phyloP scores from a whole-genome alignment of 2,797 vertebrate genomes.

The Lemur catta region DNA sequence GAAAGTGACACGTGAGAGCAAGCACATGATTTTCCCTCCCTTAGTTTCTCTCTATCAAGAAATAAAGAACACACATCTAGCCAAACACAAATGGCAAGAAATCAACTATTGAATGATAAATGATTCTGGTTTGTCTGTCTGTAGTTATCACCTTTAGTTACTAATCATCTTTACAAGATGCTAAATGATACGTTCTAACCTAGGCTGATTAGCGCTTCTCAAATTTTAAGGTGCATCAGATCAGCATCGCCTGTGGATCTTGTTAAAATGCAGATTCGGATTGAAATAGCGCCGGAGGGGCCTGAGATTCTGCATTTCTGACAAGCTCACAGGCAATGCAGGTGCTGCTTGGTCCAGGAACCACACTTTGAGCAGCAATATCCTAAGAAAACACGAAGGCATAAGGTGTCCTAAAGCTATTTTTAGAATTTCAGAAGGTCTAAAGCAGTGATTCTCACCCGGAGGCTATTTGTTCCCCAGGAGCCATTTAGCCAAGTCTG shows the following conservation, averaged over 20 bases:
- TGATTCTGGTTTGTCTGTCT: not conserved
- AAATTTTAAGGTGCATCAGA: not conserved
- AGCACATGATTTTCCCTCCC: not conserved
- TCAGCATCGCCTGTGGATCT: not conserved
- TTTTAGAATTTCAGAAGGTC: conserved; percentile 18
- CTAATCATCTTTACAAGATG: not conserved
- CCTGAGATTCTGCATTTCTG: not conserved
- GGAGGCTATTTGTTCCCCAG: not conserved
- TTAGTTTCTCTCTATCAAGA: not conserved
- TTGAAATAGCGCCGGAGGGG: not conserved
- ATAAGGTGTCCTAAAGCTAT: not conserved
- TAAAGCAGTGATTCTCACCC: not conserved
- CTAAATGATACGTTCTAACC: not conserved
- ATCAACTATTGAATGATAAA: not conserved
- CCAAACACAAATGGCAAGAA: not conserved
- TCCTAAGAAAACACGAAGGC: not conserved
- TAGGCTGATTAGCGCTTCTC: not conserved
- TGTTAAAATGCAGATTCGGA: not conserved
- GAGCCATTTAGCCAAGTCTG: not conserved
- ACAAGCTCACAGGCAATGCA: not conserved
- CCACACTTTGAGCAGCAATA: not conserved
- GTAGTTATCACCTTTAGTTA: not conserved
- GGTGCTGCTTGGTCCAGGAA: not conserved
- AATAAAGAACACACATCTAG: not conserved
- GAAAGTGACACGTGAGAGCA: not conserved